Conservation (phyloP, 2,888 invertebrate genomes). For the Pegoplata infirma region DNA sequence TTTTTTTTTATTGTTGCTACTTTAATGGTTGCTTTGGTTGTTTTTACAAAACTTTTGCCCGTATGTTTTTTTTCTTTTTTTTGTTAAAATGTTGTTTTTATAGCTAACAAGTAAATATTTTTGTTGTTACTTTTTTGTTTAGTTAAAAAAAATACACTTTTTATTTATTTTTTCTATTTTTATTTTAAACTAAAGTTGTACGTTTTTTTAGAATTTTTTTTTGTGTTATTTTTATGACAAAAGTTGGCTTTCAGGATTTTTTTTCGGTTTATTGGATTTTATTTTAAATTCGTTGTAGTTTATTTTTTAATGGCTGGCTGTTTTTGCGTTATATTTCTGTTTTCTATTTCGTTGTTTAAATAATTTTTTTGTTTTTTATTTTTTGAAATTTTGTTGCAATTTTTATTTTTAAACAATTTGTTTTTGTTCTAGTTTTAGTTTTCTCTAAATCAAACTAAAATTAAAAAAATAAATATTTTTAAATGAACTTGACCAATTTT, state of each 20-base stretch:
- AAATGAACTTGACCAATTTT: constrained; percentile 53
- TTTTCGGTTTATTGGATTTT: constrained; percentile 26
- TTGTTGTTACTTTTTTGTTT: background rate
- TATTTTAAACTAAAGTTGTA: constrained; percentile 6
- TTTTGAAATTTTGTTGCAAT: too few relatives aligned
- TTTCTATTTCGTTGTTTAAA: constrained; percentile 21
- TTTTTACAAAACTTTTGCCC: background rate
- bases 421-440: too few relatives aligned
- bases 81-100: background rate
- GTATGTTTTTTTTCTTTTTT: background rate
- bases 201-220: background rate
- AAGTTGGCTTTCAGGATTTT: background rate
- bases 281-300: constrained; percentile 45
- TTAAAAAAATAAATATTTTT: constrained; percentile 18
- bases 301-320: constrained; percentile 1
- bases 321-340: constrained; percentile 16
- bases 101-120: background rate
- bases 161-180: constrained; percentile 9
- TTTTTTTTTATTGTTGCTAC: background rate
- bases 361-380: constrained; percentile 17
- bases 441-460: constrained; percentile 1
- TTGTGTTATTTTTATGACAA: constrained; percentile 6
- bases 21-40: constrained; percentile 24
- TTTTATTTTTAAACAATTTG: too few relatives aligned
- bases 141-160: background rate